A percentile compares a stretch with the other conserved stretches of the same genome.
These are phyloP conservation scores for Meloe dianella DNA, from an alignment of 2,888 invertebrate species.

Conservation along the genomic window DNA sequence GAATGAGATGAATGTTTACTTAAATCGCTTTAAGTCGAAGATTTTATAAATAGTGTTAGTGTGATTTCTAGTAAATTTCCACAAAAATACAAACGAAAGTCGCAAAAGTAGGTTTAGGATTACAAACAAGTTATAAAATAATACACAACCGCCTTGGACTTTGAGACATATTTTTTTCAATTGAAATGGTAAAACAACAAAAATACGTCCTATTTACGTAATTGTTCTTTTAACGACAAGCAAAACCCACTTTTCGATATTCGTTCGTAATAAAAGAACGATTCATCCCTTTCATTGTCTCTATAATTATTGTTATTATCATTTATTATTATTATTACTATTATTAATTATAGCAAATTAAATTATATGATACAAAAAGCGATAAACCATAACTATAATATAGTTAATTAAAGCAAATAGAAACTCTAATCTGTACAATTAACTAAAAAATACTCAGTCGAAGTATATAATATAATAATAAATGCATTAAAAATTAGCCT, in stretches of 20 bases:
- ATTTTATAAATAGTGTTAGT: background rate
- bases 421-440: constrained; percentile 33
- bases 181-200: background rate
- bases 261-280: background rate
- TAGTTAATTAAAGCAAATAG: constrained; percentile 32
- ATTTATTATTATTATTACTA: constrained; percentile 4
- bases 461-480: constrained; percentile 30
- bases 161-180: background rate
- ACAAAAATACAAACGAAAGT: background rate
- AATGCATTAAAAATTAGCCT: constrained; percentile 25
- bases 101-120: background rate
- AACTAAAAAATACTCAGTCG: constrained; percentile 35
- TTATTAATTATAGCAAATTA: constrained; percentile 33
- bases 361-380: constrained; percentile 40
- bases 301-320: background rate
- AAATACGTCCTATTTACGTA: background rate
- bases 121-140: background rate
- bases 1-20: constrained; percentile 22
- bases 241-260: background rate
- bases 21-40: background rate
- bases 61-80: background rate
- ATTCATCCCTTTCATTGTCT: constrained; percentile 25
- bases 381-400: constrained; percentile 20
- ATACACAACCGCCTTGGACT: background rate
- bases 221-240: background rate